A percentile compares a stretch with the other conserved stretches of the same genome.
Conservation (phyloP, 2,888 invertebrate genomes). For the Drosophila niveifrons region DNA sequence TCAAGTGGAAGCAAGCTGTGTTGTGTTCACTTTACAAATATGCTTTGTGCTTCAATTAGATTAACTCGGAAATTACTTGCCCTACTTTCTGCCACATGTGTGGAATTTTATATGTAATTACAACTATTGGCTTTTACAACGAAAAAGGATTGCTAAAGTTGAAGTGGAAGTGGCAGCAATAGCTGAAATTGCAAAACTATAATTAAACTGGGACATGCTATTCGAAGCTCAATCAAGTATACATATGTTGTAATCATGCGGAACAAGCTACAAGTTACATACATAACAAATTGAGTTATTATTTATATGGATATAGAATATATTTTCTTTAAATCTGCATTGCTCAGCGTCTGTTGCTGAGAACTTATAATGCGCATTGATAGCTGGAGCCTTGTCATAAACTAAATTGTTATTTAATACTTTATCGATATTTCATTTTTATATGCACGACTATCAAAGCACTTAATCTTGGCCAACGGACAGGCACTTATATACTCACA, state of each 20-base stretch:
- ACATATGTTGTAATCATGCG: neutral
- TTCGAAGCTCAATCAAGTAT: neutral
- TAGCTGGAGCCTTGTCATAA: conserved; percentile 60
- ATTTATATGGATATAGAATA: conserved; percentile 5
- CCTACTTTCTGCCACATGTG: conserved; percentile 9
- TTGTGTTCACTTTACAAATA: conserved; percentile 36
- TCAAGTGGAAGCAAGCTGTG: conserved; percentile 36
- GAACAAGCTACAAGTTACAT: neutral
- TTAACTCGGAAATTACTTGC: conserved; percentile 34
- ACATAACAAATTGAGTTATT: conserved; percentile 45
- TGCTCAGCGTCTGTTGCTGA: conserved; percentile 10
- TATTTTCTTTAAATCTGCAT: conserved; percentile 22
- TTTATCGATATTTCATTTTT: conserved; percentile 81
- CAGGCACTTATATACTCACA: conserved; percentile 61
- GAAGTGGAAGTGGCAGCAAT: neutral
- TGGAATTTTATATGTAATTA: conserved; percentile 8
- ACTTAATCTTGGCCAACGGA: conserved; percentile 74
- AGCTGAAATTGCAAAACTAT: neutral
- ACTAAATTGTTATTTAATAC: conserved; percentile 80
- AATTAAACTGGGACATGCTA: conserved; percentile 3
- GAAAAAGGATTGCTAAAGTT: neutral
- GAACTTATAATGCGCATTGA: conserved; percentile 32
- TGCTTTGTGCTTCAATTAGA: conserved; percentile 36
- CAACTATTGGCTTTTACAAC: neutral
- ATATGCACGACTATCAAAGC: conserved; percentile 78